phyloP scores from a whole-genome alignment of 2,113 vertebrate genomes.

The Emydocephalus ijimae region DNA sequence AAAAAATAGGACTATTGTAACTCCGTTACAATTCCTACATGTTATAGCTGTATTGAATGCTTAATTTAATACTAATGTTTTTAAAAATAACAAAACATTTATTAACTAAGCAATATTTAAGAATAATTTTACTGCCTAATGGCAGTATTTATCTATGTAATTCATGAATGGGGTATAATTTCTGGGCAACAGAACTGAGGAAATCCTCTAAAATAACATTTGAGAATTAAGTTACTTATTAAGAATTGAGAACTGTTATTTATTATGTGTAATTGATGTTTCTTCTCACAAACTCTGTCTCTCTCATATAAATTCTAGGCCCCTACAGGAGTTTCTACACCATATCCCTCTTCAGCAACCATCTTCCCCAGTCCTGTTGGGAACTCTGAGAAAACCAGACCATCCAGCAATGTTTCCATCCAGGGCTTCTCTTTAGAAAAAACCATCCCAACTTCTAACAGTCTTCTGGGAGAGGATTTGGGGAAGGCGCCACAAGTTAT shows the following conservation, averaged over 20 bases:
- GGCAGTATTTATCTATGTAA: background rate
- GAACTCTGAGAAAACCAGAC: conserved; percentile 55
- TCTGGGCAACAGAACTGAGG: background rate
- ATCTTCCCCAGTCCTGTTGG: conserved; percentile 49
- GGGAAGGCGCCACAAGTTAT: background rate
- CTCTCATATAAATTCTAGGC: conserved; percentile 39
- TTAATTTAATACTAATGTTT: background rate
- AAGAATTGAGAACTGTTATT: background rate
- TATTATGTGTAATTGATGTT: background rate
- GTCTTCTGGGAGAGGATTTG: conserved; percentile 24
- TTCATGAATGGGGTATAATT: background rate
- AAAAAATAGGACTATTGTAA: background rate
- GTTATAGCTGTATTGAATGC: background rate
- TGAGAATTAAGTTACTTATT: background rate
- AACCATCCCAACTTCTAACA: conserved; percentile 17
- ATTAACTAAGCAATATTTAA: background rate
- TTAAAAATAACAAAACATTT: background rate
- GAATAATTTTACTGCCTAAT: background rate
- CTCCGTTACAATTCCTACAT: background rate
- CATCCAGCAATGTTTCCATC: conserved; percentile 33
- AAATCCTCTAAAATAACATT: background rate
- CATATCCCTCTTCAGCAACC: conserved; percentile 23
- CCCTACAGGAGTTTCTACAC: conserved; percentile 27
- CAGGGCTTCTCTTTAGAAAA: conserved; percentile 39
- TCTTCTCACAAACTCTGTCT: conserved; percentile 2